Evolutionary conservation across 2,113 vertebrate genomes (phyloP).

Genomic region (Podilymbus podiceps): DNA sequence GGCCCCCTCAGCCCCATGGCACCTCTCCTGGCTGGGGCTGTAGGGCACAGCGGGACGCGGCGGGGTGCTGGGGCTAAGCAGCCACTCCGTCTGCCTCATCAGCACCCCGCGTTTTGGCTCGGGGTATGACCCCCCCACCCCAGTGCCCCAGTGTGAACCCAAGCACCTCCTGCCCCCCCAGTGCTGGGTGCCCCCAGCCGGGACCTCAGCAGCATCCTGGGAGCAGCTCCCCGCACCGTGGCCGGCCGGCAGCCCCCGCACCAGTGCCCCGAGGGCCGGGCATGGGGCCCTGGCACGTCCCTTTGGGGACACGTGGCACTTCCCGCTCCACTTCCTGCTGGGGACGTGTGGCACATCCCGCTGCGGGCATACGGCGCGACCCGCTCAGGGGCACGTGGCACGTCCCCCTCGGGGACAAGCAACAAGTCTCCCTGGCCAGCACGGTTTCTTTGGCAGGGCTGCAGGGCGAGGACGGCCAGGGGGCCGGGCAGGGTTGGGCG

Average conservation of each 20-base stretch:
- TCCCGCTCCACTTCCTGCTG: background rate
- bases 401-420: background rate
- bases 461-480: background rate
- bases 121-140: accelerated
- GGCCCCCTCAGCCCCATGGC: accelerated
- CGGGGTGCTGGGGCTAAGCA: background rate
- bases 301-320: background rate
- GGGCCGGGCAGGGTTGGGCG: background rate
- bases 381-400: background rate
- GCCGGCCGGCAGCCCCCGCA: background rate
- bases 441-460: background rate
- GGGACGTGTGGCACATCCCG: background rate
- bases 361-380: accelerated
- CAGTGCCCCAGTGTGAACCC: background rate
- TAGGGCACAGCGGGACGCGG: background rate
- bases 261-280: accelerated
- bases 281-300: background rate
- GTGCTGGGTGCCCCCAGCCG: background rate
- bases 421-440: accelerated
- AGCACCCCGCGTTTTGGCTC: background rate
- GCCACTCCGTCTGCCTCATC: background rate
- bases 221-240: accelerated
- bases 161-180: background rate
- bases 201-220: background rate
- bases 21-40: background rate